Conservation (phyloP, 2,797 vertebrate genomes). For the Arctocebus calabarensis region DNA sequence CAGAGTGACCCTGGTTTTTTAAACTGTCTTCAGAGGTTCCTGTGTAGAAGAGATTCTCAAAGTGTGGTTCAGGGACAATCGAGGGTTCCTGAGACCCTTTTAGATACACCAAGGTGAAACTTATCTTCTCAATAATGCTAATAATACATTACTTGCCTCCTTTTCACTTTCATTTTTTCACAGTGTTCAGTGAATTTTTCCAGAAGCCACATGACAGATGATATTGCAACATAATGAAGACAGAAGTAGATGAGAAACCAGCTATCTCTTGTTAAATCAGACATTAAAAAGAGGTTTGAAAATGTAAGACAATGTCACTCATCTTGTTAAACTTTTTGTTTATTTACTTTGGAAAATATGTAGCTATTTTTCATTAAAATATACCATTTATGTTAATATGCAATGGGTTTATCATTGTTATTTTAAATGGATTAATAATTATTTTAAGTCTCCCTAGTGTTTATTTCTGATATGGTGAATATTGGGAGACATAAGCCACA, state of each 20-base stretch:
- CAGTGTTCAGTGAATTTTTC: background rate
- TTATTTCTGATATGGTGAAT: background rate
- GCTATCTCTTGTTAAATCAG: background rate
- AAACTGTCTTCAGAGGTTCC: background rate
- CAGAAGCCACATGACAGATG: background rate
- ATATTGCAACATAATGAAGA: conserved; percentile 9
- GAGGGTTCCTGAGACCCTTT: background rate
- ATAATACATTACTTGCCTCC: background rate
- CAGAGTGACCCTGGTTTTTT: background rate
- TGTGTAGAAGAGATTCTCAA: background rate
- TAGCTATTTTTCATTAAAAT: conserved; percentile 13
- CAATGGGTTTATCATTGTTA: background rate
- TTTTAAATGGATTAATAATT: background rate
- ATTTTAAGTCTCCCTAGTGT: background rate
- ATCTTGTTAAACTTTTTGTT: background rate
- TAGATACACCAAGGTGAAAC: background rate
- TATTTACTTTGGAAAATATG: conserved; percentile 27
- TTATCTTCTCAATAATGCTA: background rate
- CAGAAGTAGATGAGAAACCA: conserved; percentile 39
- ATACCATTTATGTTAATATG: background rate
- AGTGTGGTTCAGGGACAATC: too few species aligned
- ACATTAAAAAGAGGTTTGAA: conserved; percentile 33
- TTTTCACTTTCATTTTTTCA: conserved; percentile 19
- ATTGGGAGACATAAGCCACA: background rate
- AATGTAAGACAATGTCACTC: background rate